phyloP scores from a whole-genome alignment of 2,113 vertebrate species.

The Sylvietta virens region DNA sequence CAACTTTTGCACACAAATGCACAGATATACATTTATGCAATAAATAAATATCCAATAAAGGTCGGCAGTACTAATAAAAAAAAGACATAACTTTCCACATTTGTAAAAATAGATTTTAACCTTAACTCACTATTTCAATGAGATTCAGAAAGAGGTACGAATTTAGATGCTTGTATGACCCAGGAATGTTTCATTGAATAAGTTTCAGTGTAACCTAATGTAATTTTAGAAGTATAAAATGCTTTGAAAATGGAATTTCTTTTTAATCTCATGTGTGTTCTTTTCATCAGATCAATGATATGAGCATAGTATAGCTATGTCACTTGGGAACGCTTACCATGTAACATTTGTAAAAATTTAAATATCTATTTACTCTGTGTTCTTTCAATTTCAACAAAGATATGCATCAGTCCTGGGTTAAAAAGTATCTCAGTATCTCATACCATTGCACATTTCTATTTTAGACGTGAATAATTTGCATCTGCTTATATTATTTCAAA shows the following conservation, averaged over 20 bases:
- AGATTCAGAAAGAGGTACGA: background rate
- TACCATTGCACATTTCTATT: background rate
- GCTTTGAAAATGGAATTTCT: background rate
- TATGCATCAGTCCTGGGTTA: background rate
- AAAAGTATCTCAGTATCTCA: background rate
- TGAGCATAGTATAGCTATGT: background rate
- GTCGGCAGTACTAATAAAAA: background rate
- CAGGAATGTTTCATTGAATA: background rate
- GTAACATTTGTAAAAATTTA: background rate
- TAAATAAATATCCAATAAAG: background rate
- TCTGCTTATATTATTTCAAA: background rate
- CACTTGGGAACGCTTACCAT: background rate
- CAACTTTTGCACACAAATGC: background rate
- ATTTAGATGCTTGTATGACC: background rate
- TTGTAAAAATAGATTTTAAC: background rate
- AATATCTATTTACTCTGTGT: background rate
- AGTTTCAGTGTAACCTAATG: background rate
- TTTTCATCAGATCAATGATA: background rate
- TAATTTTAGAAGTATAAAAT: background rate
- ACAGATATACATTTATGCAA: background rate
- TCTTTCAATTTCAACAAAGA: background rate
- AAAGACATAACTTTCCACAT: background rate
- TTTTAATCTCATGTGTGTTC: background rate
- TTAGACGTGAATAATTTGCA: background rate
- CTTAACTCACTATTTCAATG: background rate